Evolutionary conservation across 1,140 invertebrate species (phyloP).

Genomic region (Zaprionus africanus): DNA sequence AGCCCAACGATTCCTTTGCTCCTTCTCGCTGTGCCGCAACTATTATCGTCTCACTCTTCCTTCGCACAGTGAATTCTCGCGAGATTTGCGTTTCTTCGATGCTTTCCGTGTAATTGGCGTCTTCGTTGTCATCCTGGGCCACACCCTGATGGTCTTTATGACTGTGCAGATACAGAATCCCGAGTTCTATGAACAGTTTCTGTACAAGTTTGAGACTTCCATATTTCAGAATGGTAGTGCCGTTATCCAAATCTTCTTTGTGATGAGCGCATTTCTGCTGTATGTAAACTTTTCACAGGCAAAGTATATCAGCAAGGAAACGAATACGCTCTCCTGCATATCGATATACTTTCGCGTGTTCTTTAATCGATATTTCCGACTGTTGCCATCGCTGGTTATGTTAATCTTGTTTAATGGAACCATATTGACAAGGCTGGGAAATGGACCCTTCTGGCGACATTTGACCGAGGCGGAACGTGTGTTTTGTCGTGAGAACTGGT

Average conservation of each 20-base stretch:
- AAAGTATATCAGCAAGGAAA: constrained; percentile 47
- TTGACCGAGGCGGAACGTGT: constrained; percentile 84
- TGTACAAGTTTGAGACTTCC: constrained; percentile 49
- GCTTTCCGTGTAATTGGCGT: constrained; percentile 65
- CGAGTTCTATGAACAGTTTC: constrained; percentile 68
- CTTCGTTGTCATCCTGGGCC: constrained; percentile 66
- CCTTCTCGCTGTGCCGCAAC: constrained; percentile 79
- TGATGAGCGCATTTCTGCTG: constrained; percentile 86
- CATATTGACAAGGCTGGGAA: constrained; percentile 78
- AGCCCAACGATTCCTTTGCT: constrained; percentile 46
- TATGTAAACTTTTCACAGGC: constrained; percentile 84
- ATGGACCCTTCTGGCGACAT: constrained; percentile 85
- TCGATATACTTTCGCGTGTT: constrained; percentile 70
- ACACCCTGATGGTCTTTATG: constrained; percentile 67
- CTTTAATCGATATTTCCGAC: constrained; percentile 85
- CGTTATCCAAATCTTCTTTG: constrained; percentile 86
- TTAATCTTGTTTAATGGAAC: constrained; percentile 85
- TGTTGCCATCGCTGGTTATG: constrained; percentile 85
- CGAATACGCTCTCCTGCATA: constrained; percentile 42
- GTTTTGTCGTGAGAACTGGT: constrained; percentile 87
- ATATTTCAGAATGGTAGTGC: constrained; percentile 85
- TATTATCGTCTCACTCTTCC: constrained; percentile 64
- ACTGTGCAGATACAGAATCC: constrained; percentile 67
- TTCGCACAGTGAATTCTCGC: constrained; percentile 30
- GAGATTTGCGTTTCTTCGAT: constrained; percentile 71